Base-by-base conservation (phyloP, 53 echinoderm and acorn worm genomes). In the Glandiceps talaboti region DNA sequence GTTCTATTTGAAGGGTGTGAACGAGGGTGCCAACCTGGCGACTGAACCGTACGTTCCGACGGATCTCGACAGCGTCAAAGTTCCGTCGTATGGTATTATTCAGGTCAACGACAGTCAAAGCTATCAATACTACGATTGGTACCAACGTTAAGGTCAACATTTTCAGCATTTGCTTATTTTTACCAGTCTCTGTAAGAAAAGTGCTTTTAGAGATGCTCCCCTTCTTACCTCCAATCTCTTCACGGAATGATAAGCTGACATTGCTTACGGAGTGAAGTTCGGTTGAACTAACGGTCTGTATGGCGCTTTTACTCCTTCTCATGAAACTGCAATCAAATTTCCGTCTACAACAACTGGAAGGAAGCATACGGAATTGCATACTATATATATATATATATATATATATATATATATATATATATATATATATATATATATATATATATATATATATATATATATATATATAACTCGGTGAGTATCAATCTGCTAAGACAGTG, bases 101-200 rank as follows among this genome's bases (percentile, higher is more conserved):
- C 25, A 92, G 79, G 83, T 92, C 92, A 27, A 89, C 86, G 75
- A 92, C 89, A 31, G 92, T 89, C 74, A 92, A 76, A 31, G 87
- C 81, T 0, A 87, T 92, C 73, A 92, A 77, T 26, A 92, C 92
- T 30, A 92, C 74, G 78, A 92, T 92, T 14, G 92, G 92, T 86
- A 92, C 80, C 31, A 92, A 85, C 26, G 89, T 92, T 74, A 92
- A 79, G 1, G 92, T 92, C 14, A 92, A 27, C 87, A 89, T 89
- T 81, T 89, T 92, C 32, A 92, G 85, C 92, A 92, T 89, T 85
- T 89, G 92, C 27, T 85, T 89, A 27, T 85, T 80, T 77, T 89
- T 92, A 29, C 89, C 92, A 30, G 76, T 87, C 77, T 88, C 87
- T 32, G 89, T 89, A 0, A 89, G 76, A 33, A 85, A 87, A 12